Evolutionary conservation across 2,113 vertebrate genomes (phyloP).

Genomic region (Lynx canadensis): DNA sequence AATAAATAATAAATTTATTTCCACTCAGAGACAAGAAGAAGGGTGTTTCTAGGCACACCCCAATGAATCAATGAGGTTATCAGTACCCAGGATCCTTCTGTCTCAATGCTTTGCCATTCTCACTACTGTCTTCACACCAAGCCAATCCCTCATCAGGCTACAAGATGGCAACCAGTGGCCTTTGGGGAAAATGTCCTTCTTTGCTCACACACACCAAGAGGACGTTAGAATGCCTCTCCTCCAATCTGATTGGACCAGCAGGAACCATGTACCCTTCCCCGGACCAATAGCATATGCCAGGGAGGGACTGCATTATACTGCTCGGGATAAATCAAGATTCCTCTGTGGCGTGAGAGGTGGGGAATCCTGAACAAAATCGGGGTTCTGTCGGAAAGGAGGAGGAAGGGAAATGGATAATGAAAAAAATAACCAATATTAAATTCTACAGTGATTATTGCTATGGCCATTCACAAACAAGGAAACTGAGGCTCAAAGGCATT

Average conservation of each 20-base stretch:
- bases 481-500: neutral
- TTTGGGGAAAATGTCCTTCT: neutral
- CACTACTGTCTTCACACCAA: neutral
- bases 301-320: neutral
- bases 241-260: neutral
- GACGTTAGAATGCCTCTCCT: neutral
- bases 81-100: neutral
- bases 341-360: neutral
- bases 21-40: neutral
- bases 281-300: neutral
- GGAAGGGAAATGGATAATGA: neutral
- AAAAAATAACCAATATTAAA: neutral
- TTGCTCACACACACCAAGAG: neutral
- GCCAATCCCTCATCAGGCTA: neutral
- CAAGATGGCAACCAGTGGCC: neutral
- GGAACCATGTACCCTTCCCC: neutral
- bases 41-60: neutral
- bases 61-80: neutral
- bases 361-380: neutral
- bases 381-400: neutral
- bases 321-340: neutral
- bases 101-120: neutral
- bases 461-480: neutral
- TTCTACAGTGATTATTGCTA: too few relatives aligned
- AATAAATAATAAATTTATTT: neutral